A percentile compares a stretch with the other conserved stretches of the same genome.
Conservation (phyloP, 2,113 vertebrate genomes). For the Xiphophorus couchianus region DNA sequence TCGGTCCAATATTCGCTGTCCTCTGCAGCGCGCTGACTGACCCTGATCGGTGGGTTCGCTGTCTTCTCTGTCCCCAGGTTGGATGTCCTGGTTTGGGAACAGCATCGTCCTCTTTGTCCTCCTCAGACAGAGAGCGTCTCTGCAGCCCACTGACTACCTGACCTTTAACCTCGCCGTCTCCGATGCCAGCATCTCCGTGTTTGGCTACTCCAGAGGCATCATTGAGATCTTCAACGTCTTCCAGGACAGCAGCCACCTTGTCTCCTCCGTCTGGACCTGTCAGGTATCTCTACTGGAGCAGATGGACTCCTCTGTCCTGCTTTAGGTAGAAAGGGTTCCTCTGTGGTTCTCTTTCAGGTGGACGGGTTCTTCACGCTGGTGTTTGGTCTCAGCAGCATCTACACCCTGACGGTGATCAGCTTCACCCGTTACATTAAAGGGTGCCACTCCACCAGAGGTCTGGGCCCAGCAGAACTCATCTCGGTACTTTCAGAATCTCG, state of each 20-base stretch:
- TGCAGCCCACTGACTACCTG: slow-evolving; percentile 63
- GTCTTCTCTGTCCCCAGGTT: slow-evolving; percentile 37
- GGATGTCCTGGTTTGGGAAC: slow-evolving; percentile 73
- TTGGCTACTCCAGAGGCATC: slow-evolving; percentile 71
- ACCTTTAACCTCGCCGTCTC: slow-evolving; percentile 68
- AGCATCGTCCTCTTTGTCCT: slow-evolving; percentile 67
- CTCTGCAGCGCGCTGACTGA: not conserved
- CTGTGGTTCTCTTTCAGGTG: slow-evolving; percentile 73
- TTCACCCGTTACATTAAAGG: slow-evolving; percentile 85
- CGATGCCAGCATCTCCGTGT: slow-evolving; percentile 66
- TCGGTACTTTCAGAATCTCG: not conserved
- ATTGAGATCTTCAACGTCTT: slow-evolving; percentile 66
- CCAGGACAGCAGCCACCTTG: slow-evolving; percentile 53
- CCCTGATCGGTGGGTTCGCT: not conserved
- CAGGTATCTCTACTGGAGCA: slow-evolving; percentile 41
- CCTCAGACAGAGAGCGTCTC: slow-evolving; percentile 36
- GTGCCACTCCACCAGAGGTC: slow-evolving; percentile 82
- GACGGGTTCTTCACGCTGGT: slow-evolving; percentile 87
- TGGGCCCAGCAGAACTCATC: not conserved
- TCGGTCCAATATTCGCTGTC: not conserved
- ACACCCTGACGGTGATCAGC: slow-evolving; percentile 87
- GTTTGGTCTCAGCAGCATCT: slow-evolving; percentile 87
- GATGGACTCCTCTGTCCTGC: not conserved
- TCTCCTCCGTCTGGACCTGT: slow-evolving; percentile 69
- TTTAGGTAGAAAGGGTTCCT: not conserved